These are phyloP conservation scores for Drosophila rubida DNA, from an alignment of 2,888 invertebrate genomes.

Conservation along the genomic window DNA sequence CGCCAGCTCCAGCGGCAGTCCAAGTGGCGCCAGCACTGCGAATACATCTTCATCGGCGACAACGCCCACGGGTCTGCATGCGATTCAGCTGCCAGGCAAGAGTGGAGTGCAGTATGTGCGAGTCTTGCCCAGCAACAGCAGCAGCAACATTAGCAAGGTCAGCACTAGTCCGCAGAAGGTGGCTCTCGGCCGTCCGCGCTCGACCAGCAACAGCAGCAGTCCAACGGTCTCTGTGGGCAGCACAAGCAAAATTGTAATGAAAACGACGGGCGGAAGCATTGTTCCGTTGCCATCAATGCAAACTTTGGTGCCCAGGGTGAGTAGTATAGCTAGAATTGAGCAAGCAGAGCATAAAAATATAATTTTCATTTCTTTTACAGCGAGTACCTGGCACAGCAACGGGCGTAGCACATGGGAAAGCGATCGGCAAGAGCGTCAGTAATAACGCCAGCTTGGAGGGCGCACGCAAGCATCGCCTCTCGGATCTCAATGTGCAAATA, in stretches of 20 bases:
- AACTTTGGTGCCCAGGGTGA: conserved; percentile 63
- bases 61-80: conserved; percentile 67
- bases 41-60: conserved; percentile 16
- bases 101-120: conserved; percentile 88
- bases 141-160: conserved; percentile 14
- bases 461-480: conserved; percentile 74
- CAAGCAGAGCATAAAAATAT: not conserved
- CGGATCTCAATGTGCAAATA: conserved; percentile 80
- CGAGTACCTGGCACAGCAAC: conserved; percentile 13
- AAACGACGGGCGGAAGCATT: conserved; percentile 73
- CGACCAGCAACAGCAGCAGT: conserved; percentile 14
- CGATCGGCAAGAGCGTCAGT: conserved; percentile 1
- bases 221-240: conserved; percentile 35
- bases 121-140: conserved; percentile 85
- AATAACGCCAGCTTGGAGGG: conserved; percentile 36
- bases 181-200: conserved; percentile 68
- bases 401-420: conserved; percentile 11
- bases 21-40: not conserved
- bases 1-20: not conserved
- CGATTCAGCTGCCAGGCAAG: conserved; percentile 83
- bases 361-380: conserved; percentile 2
- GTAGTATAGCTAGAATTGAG: conserved; percentile 19
- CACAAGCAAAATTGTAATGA: conserved; percentile 73
- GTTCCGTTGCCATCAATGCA: conserved; percentile 71
- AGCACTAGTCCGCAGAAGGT: conserved; percentile 68